phyloP scores from a whole-genome alignment of 1,140 invertebrate species.

The Triops cancriformis region DNA sequence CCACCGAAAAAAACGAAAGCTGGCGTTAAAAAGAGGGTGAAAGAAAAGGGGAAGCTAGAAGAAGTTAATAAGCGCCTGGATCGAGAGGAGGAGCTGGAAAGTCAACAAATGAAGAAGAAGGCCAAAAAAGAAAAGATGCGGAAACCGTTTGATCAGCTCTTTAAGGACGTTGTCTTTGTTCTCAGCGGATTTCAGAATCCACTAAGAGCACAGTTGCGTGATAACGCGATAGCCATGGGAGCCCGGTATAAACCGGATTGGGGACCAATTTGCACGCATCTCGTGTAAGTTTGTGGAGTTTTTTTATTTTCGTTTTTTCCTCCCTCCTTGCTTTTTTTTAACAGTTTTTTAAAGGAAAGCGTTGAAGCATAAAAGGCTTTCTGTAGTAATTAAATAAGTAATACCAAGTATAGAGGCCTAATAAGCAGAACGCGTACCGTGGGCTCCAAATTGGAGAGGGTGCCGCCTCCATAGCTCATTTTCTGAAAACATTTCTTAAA shows the following conservation, averaged over 20 bases:
- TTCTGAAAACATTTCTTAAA: no score
- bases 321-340: slow-evolving; percentile 5
- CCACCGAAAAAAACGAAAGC: neutral
- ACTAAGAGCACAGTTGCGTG: slow-evolving; percentile 54
- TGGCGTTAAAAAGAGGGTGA: neutral
- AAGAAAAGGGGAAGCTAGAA: slow-evolving; percentile 18
- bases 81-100: neutral
- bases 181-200: slow-evolving; percentile 84
- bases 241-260: slow-evolving; percentile 69
- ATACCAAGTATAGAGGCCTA: no score
- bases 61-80: neutral
- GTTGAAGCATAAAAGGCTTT: neutral
- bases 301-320: slow-evolving; percentile 13
- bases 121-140: slow-evolving; percentile 29
- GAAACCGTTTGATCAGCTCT: slow-evolving; percentile 49
- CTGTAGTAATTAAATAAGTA: no score
- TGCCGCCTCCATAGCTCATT: no score
- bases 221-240: slow-evolving; percentile 64
- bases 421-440: no score
- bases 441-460: no score
- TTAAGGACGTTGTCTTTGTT: slow-evolving; percentile 61
- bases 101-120: neutral
- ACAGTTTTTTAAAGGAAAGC: neutral
- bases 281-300: slow-evolving; percentile 52
- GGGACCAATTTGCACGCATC: slow-evolving; percentile 63